Evolutionary conservation across 2,113 vertebrate species (phyloP), one percentile per base, ranked within the genome.

Genomic region (Oreocharis arfaki): DNA sequence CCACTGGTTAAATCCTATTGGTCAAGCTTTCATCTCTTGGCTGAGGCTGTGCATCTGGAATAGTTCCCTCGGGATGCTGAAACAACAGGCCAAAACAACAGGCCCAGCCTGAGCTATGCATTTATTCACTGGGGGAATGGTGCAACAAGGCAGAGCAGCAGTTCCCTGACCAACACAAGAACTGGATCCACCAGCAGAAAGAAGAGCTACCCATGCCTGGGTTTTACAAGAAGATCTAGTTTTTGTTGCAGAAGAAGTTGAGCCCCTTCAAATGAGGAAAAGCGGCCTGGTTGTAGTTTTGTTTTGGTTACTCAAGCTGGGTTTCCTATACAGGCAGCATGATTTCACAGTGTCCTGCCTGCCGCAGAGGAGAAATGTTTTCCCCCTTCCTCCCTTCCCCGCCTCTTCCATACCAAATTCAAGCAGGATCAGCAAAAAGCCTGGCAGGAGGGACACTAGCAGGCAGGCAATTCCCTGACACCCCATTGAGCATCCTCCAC

Each of bases 331-430:
- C 23, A 56, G 71, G 39, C 65, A 84, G 50, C 3, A 6, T n/a
- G 47, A 32, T 57, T n/a, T 26, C 3, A 2, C 21, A 35, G 49
- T 9, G 17, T 16, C 23, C 65, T 79, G 39, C 27, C 56, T 71
- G 33, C 53, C 39, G 55, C 0, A 0, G 1, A 1, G 28, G 28
- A 42, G 3, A 89, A 92, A 73, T 2, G 0, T 46, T 53, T 73
- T 21, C 55, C 21, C 32, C 9, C 19, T 74, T 55, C 50, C 16
- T 83, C 44, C 49, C 39, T 37, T 32, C 47, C 28, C 47, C 14
- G 86, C n/a, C 28, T 67, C 37, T 84, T 53, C 27, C 67, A 18
- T 87, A n/a, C 76, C 57, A 73, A 18, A 90, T 79, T 93, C 82
- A 61, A 80, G 55, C 8, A 17, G 53, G 30, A 68, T 85, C 87